Conservation (phyloP, 1,140 invertebrate species). For the Meteorus sp. region DNA sequence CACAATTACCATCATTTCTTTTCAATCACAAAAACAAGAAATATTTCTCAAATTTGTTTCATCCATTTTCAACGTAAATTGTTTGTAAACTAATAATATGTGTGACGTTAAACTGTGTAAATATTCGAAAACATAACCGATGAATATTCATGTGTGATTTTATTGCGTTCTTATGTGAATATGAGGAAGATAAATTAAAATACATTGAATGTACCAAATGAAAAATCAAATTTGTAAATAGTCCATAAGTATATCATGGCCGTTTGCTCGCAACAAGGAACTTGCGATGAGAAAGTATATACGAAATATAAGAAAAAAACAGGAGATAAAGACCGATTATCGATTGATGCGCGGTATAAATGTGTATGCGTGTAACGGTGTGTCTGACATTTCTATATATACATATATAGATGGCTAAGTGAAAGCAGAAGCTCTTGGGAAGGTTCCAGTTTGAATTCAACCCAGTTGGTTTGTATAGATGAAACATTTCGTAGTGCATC, state of each 20-base stretch:
- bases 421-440: too few species aligned
- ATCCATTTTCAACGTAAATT: too few species aligned
- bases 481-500: not conserved
- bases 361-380: not conserved
- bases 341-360: not conserved
- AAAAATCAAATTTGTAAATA: conserved; percentile 45
- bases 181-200: conserved; percentile 22
- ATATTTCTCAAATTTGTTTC: too few species aligned
- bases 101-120: too few species aligned
- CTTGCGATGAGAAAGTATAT: too few species aligned
- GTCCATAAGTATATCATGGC: conserved; percentile 32
- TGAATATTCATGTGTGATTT: too few species aligned
- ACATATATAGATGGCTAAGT: not conserved
- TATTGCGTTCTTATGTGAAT: too few species aligned
- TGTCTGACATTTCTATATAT: not conserved
- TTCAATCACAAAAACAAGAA: too few species aligned
- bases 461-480: not conserved
- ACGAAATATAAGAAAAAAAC: not conserved
- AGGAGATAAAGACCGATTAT: not conserved
- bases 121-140: too few species aligned
- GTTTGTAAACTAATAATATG: too few species aligned
- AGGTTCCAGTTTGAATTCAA: too few species aligned
- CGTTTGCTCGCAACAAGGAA: not conserved
- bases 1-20: not conserved
- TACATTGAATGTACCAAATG: conserved; percentile 17